Base-by-base conservation (phyloP, 2,888 invertebrate species). In the Cataglyphis albicans region DNA sequence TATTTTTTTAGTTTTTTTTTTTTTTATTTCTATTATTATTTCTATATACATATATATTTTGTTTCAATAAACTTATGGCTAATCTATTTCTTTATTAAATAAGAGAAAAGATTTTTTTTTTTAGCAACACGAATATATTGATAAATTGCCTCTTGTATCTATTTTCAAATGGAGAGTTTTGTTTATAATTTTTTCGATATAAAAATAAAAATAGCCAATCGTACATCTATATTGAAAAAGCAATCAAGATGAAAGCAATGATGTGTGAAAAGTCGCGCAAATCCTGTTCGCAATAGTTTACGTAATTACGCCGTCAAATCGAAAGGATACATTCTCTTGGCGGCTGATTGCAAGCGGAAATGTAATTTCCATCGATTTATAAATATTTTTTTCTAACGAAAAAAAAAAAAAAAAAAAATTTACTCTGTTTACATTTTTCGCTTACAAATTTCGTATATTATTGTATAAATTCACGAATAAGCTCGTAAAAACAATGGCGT, bases 231-330 rank as follows among this genome's bases (percentile, higher is more conserved):
- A 9, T 61, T 25, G 32, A 52, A 88, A 84, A 86, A 75, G 86
- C 83, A 89, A 89, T 88, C 86, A 67, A 86, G 83, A 84, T 90
- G 74, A 81, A 83, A 73, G 44, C 52, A 72, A 29, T 83, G 88
- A 85, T 89, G 88, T 80, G 82, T 82, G 82, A 87, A 78, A 78
- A 72, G 65, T 55, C 55, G 55, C 57, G 78, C 68, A 75, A 73
- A 21, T 59, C 52, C 12, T 25, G 18, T 74, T 82, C 15, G 68
- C 55, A 74, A 82, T 75, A 21, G 82, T 75, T 80, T 84, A 67
- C 70, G 65, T 73, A 72, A 57, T 83, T 87, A 82, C 84, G 75
- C 74, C 81, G 48, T 32, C 32, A 32, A 59, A 78, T 67, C 21
- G 82, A 75, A 81, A 21, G 41, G 64, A 38, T 57, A 57, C 64